Evolutionary conservation across 2,113 vertebrate species (phyloP), one percentile per base, ranked within the genome.

Genomic region (Saccopteryx leptura): DNA sequence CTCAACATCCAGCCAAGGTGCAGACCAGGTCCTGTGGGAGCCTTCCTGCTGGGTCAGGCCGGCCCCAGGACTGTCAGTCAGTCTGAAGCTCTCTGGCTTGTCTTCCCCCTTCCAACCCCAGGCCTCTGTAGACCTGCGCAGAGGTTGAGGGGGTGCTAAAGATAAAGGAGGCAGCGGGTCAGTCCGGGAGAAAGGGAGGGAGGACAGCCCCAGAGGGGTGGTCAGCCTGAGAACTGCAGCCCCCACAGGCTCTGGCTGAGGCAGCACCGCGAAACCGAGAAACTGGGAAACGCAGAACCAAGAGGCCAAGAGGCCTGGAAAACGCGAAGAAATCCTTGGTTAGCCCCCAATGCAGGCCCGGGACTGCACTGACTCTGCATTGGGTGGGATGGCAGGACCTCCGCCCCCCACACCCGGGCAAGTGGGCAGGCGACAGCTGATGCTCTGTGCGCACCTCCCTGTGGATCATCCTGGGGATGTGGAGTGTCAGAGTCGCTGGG

Each of bases 361-460:
- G 61, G 58, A 17, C 72, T 7, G 21, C 84, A n/a, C 90, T 15
- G 76, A 88, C 48, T 96, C 93, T 33, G 94, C 94, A 97, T 46
- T 58, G 90, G 84, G 88, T 88, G 92, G 94, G 76, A 78, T 87
- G 19, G 3, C n/a, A 69, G 74, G 95, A 76, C 97, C 95, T 65
- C 95, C 4, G 17, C 76, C 63, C 83, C 19, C 18, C n/a, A 31
- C 14, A 11, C 11, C 46, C 9, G 2, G 63, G 65, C 83, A 2
- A 39, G 75, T 39, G 0, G n/a, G 72, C 90, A 33, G 54, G 74
- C 31, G 1, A 63, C 69, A 9, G 87, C 93, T 4, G 71, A 48
- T 6, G 54, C 61, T 87, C 80, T 24, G 90, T 1, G 66, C 39
- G 46, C 79, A 50, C 61, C 88, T 91, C 86, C 61, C 89, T 10